Evolutionary conservation across 1,140 invertebrate species (phyloP).

Genomic region (Zophobas atratus): DNA sequence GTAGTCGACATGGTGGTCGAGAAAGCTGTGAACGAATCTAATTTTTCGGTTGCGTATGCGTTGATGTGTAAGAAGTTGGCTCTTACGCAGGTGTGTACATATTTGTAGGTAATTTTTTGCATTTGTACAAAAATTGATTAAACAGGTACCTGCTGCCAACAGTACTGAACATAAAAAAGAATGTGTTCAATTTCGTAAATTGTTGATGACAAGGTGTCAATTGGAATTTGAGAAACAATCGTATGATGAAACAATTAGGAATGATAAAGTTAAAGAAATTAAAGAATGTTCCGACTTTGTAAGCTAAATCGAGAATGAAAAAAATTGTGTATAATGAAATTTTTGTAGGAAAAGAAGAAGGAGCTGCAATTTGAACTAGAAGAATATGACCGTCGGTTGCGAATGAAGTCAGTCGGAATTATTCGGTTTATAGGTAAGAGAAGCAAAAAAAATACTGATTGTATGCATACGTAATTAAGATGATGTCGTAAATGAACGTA

Average conservation of each 20-base stretch:
- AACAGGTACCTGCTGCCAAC: conserved; percentile 51
- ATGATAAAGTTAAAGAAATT: conserved; percentile 76
- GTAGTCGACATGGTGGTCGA: conserved; percentile 95
- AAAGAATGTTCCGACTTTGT: conserved; percentile 75
- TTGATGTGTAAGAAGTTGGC: conserved; percentile 82
- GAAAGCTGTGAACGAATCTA: conserved; percentile 95
- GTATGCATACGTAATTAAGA: conserved; percentile 21
- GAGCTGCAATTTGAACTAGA: conserved; percentile 79
- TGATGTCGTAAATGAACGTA: conserved; percentile 58
- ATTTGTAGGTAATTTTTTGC: not conserved
- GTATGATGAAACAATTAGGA: conserved; percentile 75
- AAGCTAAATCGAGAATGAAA: not conserved
- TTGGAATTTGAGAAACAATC: conserved; percentile 88
- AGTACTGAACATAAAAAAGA: conserved; percentile 53
- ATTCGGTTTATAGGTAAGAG: conserved; percentile 80
- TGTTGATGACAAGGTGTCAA: conserved; percentile 89
- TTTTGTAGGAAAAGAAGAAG: conserved; percentile 78
- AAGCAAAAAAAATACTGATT: too few relatives aligned
- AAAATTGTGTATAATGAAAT: too few relatives aligned
- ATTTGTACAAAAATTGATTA: not conserved
- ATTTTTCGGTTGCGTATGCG: conserved; percentile 93
- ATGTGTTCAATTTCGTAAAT: conserved; percentile 81
- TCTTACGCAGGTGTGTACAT: conserved; percentile 71
- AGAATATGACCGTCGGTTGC: conserved; percentile 83
- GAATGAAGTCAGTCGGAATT: conserved; percentile 89